Percentiles rank a stretch among this genome's conserved stretches.
Conservation (phyloP, 2,113 vertebrate species). For the Hippocampus zosterae region DNA sequence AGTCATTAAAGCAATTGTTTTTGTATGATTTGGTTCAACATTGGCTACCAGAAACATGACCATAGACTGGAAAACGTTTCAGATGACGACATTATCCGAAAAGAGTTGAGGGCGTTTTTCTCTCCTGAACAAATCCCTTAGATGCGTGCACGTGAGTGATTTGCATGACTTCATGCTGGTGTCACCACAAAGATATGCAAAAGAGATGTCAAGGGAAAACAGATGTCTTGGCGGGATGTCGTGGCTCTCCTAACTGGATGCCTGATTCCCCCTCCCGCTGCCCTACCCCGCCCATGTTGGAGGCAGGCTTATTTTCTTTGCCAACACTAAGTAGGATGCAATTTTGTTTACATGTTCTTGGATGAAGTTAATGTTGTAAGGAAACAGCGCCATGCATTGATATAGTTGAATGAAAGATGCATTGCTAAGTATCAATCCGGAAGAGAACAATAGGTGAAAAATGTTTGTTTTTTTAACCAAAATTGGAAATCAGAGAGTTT, state of each 20-base stretch:
- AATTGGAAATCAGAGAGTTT: background rate
- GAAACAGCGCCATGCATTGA: background rate
- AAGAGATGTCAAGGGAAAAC: conserved; percentile 37
- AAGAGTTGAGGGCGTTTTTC: background rate
- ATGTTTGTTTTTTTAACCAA: background rate
- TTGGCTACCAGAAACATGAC: background rate
- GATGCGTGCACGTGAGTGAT: conserved; percentile 26
- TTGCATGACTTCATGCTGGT: conserved; percentile 28
- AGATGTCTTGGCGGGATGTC: conserved; percentile 34
- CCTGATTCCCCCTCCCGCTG: conserved; percentile 3
- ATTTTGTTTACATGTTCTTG: background rate
- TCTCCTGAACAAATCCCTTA: background rate
- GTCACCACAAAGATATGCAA: conserved; percentile 26
- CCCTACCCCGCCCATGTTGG: background rate
- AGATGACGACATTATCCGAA: conserved; percentile 1
- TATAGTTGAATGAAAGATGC: background rate
- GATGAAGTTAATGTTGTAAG: background rate
- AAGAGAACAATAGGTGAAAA: background rate
- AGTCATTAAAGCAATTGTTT: conserved; percentile 2
- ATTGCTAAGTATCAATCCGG: background rate
- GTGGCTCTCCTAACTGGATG: conserved; percentile 35
- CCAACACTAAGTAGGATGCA: background rate
- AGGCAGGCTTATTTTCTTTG: background rate
- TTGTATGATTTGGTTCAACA: background rate
- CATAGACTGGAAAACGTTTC: conserved; percentile 4